phyloP scores from a whole-genome alignment of 2,888 invertebrate species.

The Philereme transversata region DNA sequence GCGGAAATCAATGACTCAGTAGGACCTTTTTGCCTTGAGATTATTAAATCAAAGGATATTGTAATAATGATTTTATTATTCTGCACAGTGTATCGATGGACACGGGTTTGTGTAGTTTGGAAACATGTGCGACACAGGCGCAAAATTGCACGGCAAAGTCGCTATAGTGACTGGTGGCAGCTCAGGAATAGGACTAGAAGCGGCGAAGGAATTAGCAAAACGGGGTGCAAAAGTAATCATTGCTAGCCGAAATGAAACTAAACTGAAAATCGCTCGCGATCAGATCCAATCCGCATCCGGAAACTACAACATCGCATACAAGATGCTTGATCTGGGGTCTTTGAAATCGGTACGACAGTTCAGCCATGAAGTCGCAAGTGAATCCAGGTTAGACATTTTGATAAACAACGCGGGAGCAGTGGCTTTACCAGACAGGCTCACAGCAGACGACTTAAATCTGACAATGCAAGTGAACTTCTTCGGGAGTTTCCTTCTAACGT shows the following conservation, averaged over 20 bases:
- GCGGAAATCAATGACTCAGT: constrained; percentile 23
- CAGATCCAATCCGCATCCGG: constrained; percentile 60
- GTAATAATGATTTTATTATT: constrained; percentile 23
- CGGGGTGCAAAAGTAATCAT: constrained; percentile 78
- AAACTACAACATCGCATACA: constrained; percentile 59
- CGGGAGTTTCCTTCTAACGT: constrained; percentile 89
- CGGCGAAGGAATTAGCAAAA: constrained; percentile 70
- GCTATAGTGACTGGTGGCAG: constrained; percentile 72
- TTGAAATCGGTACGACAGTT: constrained; percentile 81
- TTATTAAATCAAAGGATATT: constrained; percentile 35
- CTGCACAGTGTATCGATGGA: constrained; percentile 27
- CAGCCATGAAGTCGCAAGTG: constrained; percentile 67
- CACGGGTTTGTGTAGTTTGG: constrained; percentile 10
- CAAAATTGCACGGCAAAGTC: constrained; percentile 63
- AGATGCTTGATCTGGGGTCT: constrained; percentile 70
- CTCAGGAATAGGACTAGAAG: constrained; percentile 72
- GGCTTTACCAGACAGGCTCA: constrained; percentile 68
- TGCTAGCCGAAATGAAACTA: constrained; percentile 77
- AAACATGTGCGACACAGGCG: constrained; percentile 54
- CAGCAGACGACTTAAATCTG: constrained; percentile 86
- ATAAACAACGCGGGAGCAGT: constrained; percentile 85
- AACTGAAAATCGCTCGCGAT: constrained; percentile 63
- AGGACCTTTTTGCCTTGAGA: constrained; percentile 43
- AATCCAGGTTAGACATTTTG: constrained; percentile 75
- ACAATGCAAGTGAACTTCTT: constrained; percentile 89